Evolutionary conservation across 2,888 invertebrate species (phyloP).

Genomic region (Cheilosia vulpina): DNA sequence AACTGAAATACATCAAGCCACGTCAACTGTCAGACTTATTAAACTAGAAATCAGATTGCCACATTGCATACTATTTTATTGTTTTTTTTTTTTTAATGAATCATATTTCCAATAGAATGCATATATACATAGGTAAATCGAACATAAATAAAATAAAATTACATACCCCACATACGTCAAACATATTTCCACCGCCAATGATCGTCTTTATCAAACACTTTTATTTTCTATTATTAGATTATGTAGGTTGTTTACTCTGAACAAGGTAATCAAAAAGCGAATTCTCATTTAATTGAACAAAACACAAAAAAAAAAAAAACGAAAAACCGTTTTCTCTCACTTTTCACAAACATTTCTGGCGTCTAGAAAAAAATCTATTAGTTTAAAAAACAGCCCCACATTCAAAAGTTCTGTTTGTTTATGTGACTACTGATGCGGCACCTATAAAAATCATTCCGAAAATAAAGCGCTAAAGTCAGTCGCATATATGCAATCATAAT

Average conservation of each 20-base stretch:
- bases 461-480: neutral
- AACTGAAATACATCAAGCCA: no score
- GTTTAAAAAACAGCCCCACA: neutral
- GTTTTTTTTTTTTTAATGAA: no score
- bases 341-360: neutral
- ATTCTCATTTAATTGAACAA: neutral
- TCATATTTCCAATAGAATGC: no score
- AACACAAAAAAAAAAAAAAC: neutral
- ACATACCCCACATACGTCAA: no score
- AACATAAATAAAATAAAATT: no score
- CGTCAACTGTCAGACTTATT: no score
- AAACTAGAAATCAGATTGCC: no score
- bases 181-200: no score
- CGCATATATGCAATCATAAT: neutral
- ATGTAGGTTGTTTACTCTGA: constrained; percentile 30
- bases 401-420: constrained; percentile 19
- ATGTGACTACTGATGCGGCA: neutral
- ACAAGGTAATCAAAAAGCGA: neutral
- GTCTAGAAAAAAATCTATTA: neutral
- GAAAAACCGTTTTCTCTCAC: no score
- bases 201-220: no score
- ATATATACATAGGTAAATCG: no score
- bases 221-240: constrained; percentile 20
- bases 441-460: neutral
- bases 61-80: no score